These are phyloP conservation scores for Stegostoma tigrinum DNA, from an alignment of 2,113 vertebrate species.

Conservation along the genomic window DNA sequence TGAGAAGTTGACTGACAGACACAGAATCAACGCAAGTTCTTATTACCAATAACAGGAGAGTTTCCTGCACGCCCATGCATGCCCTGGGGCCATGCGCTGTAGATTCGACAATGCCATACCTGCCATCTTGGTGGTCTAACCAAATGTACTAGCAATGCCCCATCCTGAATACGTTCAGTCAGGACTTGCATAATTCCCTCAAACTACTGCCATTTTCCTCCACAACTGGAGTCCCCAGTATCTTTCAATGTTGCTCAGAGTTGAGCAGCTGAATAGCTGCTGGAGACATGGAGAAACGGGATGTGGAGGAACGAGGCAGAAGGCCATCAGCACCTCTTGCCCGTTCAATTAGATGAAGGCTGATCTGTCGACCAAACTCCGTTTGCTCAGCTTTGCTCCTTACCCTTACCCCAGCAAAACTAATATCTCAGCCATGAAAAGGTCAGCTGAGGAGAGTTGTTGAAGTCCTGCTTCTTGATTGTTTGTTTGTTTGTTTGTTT, in stretches of 20 bases:
- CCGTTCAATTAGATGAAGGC: not conserved
- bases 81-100: not conserved
- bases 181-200: not conserved
- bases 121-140: not conserved
- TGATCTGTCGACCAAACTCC: not conserved
- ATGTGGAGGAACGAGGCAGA: not conserved
- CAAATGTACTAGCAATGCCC: no score
- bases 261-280: not conserved
- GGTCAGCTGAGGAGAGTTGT: no score
- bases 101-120: not conserved
- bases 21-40: not conserved
- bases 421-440: not conserved
- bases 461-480: not conserved
- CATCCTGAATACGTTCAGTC: not conserved
- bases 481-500: no score
- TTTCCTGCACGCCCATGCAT: not conserved
- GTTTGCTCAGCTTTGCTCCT: not conserved
- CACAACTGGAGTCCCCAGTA: not conserved
- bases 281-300: not conserved
- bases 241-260: not conserved
- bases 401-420: not conserved
- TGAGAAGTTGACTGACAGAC: not conserved
- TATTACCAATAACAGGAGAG: not conserved
- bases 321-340: not conserved
- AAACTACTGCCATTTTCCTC: not conserved